Evolutionary conservation across 1,140 invertebrate genomes (phyloP), one percentile per base, ranked within the genome.

Genomic region (Aplysia californica): DNA sequence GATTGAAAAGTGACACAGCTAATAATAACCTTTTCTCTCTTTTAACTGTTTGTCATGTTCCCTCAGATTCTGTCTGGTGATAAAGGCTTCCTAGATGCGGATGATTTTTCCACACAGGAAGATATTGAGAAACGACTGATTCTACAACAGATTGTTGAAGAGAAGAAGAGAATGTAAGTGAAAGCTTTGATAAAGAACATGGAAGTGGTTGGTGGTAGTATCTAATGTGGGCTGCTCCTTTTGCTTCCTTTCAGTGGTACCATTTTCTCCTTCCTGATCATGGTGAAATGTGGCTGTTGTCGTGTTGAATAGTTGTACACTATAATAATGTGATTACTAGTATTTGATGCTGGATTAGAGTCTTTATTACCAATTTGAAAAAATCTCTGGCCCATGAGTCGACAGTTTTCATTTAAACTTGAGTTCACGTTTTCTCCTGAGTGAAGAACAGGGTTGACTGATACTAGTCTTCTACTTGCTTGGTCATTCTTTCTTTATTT

Each of bases 81-180:
- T 41, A 75, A 75, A 66, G 72, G 72, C 36, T 35, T 75, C 23
- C 61, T 75, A 6, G 72, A 75, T 3, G 0, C 39, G 26, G 72
- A 66, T 21, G 72, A 75, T 31, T 75, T 75, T 31, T 75, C 59
- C 21, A 75, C 72, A 65, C 72, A 75, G 50, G 72, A 75, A 33
- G 72, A 75, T 26, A 44, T 75, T 5, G 61, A 75, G 23, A 65
- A 75, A 0, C 36, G 31, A 44, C 72, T 65, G 26, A 50, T 15
- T 18, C 31, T 75, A n/a, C 31, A 31, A 35, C 59, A 44, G 31
- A 21, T 66, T 2, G 61, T 41, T 39, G 72, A 75, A 26, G 72
- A 75, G 35, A 75, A 75, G 29, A 75, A 75, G 33, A 41, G 61
- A 66, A 44, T 75, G 72, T 75, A 41, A 66, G 72, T 50, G 44